Base-by-base conservation (phyloP, 1,140 invertebrate species). In the Caerostris darwini region DNA sequence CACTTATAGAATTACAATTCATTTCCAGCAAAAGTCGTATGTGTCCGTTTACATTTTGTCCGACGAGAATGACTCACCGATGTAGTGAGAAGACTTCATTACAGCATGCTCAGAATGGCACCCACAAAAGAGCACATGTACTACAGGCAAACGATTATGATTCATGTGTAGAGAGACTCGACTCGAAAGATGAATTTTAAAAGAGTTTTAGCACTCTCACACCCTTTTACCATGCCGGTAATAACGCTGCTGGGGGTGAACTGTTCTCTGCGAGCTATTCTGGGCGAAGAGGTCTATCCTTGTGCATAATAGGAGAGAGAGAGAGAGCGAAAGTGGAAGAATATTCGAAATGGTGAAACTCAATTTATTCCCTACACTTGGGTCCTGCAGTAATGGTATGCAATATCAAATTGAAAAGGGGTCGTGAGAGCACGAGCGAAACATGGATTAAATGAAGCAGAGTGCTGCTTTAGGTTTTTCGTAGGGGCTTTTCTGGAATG, bases 111-210 rank as follows among this genome's bases (percentile, higher is more conserved):
- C 12, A 61, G n/a, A 87, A 61, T 53, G 34, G 3, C 34, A 3
- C 7, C 34, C 8, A 7, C 19, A n/a, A 50, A 77, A 77, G 69
- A 19, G 7, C 69, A 53, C 14, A 34, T 34, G 14, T 77, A 50
- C 34, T 10, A 10, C n/a, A 5, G 34, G n/a, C 69, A 12, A 50
- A 34, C 34, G 87, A 89, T 71, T 71, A 89, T 71, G 87, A 89
- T 71, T 89, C 87, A 53, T 61, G 53, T 14, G 7, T 14, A 71
- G 14, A 61, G 85, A 7, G 61, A 50, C 5, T 34, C 12, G 17
- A 50, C 3, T 56, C 14, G 58, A 69, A 91, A 50, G 67, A 91
- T 91, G 90, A 81, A 91, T 91, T 91, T 91, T 91, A 91, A 91
- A 91, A 91, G 90, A 82, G 71, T 91, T 59, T 82, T 82, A 91